These are phyloP conservation scores for Scelioninae gen. 1 DNA, from an alignment of 2,888 invertebrate species.

Conservation along the genomic window DNA sequence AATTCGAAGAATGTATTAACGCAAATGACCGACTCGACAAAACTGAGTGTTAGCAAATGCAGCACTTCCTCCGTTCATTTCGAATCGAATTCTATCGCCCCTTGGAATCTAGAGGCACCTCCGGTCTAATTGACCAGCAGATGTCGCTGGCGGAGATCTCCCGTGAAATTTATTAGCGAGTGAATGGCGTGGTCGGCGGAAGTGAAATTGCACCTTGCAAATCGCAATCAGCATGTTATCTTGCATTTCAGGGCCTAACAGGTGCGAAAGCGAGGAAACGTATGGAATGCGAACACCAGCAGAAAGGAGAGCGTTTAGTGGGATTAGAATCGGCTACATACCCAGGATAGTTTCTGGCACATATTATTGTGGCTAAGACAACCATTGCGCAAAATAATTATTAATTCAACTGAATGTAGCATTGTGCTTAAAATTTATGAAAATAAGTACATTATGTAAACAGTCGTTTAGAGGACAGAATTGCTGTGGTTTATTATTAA, in stretches of 20 bases:
- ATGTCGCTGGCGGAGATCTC: conserved; percentile 51
- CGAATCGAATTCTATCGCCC: conserved; percentile 52
- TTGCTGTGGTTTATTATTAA: too few relatives aligned
- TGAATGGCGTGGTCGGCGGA: conserved; percentile 56
- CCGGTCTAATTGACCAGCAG: conserved; percentile 62
- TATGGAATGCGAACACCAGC: conserved; percentile 69
- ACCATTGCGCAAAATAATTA: conserved; percentile 14
- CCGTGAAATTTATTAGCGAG: conserved; percentile 57
- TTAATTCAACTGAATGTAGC: not conserved
- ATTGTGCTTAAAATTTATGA: not conserved
- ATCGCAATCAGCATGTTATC: conserved; percentile 62
- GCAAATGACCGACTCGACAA: not conserved
- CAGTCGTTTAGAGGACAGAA: too few relatives aligned
- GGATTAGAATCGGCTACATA: conserved; percentile 78
- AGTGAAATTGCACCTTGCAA: conserved; percentile 67
- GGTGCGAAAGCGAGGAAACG: conserved; percentile 73
- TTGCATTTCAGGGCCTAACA: conserved; percentile 57
- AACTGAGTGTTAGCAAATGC: conserved; percentile 10
- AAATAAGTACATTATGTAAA: not conserved
- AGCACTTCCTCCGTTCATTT: conserved; percentile 19
- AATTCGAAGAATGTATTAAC: not conserved
- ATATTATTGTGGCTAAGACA: conserved; percentile 36
- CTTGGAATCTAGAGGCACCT: conserved; percentile 52
- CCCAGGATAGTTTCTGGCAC: conserved; percentile 72
- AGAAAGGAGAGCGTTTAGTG: conserved; percentile 72